These are phyloP conservation scores for Collichthys lucidus DNA, from an alignment of 2,113 vertebrate species.

Conservation along the genomic window DNA sequence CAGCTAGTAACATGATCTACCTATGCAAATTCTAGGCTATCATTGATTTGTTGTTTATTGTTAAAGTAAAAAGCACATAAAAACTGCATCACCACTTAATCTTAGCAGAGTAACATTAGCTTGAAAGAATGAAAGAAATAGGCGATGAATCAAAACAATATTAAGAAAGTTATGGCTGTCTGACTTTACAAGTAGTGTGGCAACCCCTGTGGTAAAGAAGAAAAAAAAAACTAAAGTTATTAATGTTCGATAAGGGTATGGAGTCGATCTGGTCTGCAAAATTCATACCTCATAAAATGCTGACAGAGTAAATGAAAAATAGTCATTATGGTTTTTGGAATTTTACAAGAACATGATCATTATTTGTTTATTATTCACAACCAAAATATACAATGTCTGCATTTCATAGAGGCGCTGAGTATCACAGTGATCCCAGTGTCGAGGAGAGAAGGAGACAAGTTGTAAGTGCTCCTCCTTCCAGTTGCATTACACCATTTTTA, in stretches of 20 bases:
- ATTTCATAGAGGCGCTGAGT: background rate
- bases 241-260: background rate
- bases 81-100: background rate
- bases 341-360: background rate
- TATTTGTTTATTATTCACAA: conserved; percentile 2
- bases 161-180: background rate
- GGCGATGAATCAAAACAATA: background rate
- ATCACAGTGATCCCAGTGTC: background rate
- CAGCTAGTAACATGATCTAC: background rate
- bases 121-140: background rate
- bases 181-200: background rate
- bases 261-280: background rate
- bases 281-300: background rate
- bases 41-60: no score
- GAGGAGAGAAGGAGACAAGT: background rate
- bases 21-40: background rate
- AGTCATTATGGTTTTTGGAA: background rate
- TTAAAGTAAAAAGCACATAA: background rate
- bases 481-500: conserved; percentile 36
- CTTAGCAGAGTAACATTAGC: background rate
- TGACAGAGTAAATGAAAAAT: background rate
- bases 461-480: background rate
- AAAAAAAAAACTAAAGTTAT: background rate
- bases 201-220: background rate
- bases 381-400: background rate